phyloP scores from a whole-genome alignment of 2,113 vertebrate genomes.

The Trichomycterus rosablanca region DNA sequence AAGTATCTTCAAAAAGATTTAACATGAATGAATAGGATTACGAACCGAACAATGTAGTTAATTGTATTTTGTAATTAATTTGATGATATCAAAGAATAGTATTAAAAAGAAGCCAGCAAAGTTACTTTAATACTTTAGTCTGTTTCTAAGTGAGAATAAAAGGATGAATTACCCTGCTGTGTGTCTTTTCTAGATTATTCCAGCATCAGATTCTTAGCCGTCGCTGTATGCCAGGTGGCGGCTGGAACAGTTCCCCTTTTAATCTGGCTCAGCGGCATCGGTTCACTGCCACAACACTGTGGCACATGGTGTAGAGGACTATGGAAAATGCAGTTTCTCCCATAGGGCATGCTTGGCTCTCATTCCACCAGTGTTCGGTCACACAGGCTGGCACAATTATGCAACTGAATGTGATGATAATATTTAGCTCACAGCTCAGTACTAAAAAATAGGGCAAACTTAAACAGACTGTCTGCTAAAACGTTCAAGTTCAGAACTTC shows the following conservation, averaged over 20 bases:
- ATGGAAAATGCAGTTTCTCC: slow-evolving; percentile 26
- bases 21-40: slow-evolving; percentile 33
- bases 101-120: slow-evolving; percentile 17
- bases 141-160: slow-evolving; percentile 50
- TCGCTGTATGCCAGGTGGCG: slow-evolving; percentile 70
- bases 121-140: slow-evolving; percentile 38
- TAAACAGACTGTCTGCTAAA: too few relatives aligned
- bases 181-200: slow-evolving; percentile 54
- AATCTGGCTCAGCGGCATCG: slow-evolving; percentile 55
- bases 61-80: slow-evolving; percentile 23
- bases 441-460: too few relatives aligned
- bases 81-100: slow-evolving; percentile 18
- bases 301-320: slow-evolving; percentile 37
- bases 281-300: slow-evolving; percentile 50
- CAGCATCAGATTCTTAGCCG: slow-evolving; percentile 48
- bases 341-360: too few relatives aligned
- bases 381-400: too few relatives aligned
- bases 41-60: slow-evolving; percentile 28
- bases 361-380: too few relatives aligned
- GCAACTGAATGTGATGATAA: too few relatives aligned
- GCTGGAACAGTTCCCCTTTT: slow-evolving; percentile 65
- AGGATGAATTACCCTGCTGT: slow-evolving; percentile 69
- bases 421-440: too few relatives aligned
- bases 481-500: too few relatives aligned
- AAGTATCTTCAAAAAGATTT: slow-evolving; percentile 28